These are phyloP conservation scores for Bradypodion ventrale DNA, from an alignment of 2,797 vertebrate species.

Conservation along the genomic window DNA sequence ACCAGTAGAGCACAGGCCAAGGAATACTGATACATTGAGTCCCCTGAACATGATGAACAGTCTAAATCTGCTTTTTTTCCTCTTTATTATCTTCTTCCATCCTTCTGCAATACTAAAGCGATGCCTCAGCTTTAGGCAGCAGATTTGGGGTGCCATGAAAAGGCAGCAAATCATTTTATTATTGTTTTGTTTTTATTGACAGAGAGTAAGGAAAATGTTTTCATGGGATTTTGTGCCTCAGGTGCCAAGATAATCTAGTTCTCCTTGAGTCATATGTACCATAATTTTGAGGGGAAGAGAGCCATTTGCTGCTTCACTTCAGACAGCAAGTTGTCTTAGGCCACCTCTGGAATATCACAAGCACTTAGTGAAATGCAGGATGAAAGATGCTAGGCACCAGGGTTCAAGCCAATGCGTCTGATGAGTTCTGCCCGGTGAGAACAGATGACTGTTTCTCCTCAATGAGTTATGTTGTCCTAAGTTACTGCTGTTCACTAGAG, in stretches of 20 bases:
- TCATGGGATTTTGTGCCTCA: too few relatives aligned
- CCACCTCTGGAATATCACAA: not conserved
- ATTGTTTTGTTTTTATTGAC: too few relatives aligned
- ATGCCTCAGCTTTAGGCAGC: too few relatives aligned
- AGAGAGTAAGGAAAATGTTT: too few relatives aligned
- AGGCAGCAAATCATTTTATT: too few relatives aligned
- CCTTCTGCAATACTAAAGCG: too few relatives aligned
- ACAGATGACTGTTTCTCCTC: accelerated
- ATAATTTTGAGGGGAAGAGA: too few relatives aligned
- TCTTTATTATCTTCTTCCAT: not conserved
- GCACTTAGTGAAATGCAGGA: not conserved
- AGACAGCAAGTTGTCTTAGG: too few relatives aligned
- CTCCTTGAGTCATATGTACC: too few relatives aligned
- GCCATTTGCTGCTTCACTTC: too few relatives aligned
- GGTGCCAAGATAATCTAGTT: too few relatives aligned
- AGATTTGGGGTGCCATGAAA: too few relatives aligned
- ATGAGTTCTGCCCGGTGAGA: not conserved
- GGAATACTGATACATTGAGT: constrained; percentile 27
- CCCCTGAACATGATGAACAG: accelerated
- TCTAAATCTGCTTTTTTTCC: constrained; percentile 24
- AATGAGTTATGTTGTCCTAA: not conserved
- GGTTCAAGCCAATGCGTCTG: not conserved
- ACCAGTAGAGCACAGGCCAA: not conserved
- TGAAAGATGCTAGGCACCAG: not conserved
- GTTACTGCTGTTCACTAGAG: accelerated